phyloP scores from a whole-genome alignment of 2,797 vertebrate species.

The Otus scops region DNA sequence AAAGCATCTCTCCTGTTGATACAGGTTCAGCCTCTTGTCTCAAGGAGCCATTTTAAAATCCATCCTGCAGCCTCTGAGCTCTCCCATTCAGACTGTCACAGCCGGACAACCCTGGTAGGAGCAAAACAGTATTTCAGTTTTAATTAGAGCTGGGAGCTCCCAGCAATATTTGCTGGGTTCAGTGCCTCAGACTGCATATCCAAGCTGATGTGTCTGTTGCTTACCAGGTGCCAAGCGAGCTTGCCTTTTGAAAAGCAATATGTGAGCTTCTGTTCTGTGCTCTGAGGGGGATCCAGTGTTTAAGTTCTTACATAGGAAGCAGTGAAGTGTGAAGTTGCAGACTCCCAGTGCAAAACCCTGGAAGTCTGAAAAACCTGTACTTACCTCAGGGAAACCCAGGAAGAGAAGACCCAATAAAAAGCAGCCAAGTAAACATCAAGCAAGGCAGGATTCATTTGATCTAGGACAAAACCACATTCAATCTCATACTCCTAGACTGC shows the following conservation, averaged over 20 bases:
- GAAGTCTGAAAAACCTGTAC: not conserved
- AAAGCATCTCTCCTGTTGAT: not conserved
- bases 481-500: accelerated
- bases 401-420: not conserved
- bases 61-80: not conserved
- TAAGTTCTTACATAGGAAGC: not conserved
- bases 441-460: not conserved
- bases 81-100: not conserved
- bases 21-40: not conserved
- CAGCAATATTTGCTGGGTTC: not conserved
- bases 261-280: not conserved
- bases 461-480: not conserved
- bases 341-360: not conserved
- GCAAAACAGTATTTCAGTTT: not conserved
- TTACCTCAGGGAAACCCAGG: not conserved
- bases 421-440: not conserved
- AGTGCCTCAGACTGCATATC: not conserved
- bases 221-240: not conserved
- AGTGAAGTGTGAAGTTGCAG: not conserved
- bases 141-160: not conserved
- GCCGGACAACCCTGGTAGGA: not conserved
- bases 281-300: not conserved
- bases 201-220: not conserved
- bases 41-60: not conserved
- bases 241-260: not conserved